Percentiles rank a stretch among this genome's conserved stretches.
These are phyloP conservation scores for Microcebus murinus DNA, from an alignment of 2,113 vertebrate species.

Conservation along the genomic window DNA sequence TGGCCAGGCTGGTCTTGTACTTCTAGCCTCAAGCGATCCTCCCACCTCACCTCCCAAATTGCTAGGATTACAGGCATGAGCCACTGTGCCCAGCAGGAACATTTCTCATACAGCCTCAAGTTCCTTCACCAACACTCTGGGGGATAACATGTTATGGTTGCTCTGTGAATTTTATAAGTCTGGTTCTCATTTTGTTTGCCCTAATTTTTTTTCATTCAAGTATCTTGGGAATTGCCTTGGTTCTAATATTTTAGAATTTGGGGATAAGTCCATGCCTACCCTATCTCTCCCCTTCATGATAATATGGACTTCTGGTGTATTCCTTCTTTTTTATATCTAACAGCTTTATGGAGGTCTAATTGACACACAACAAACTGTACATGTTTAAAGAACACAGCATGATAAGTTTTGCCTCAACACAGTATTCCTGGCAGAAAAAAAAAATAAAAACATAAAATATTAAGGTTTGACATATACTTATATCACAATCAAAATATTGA, in stretches of 20 bases:
- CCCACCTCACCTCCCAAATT: no score
- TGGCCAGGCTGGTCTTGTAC: no score
- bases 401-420: not conserved
- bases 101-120: not conserved
- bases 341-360: not conserved
- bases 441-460: no score
- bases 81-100: not conserved
- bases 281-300: not conserved
- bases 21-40: no score
- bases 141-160: not conserved
- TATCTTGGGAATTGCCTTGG: not conserved
- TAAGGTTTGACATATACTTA: conserved; percentile 5
- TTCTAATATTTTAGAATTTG: conserved; percentile 43
- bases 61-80: no score
- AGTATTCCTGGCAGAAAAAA: no score
- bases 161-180: conserved; percentile 31
- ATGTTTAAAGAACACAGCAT: conserved; percentile 30
- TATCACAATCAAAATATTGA: conserved; percentile 22
- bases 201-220: conserved; percentile 38
- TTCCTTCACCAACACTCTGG: not conserved
- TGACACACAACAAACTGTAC: not conserved
- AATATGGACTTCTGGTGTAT: conserved; percentile 3
- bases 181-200: conserved; percentile 33
- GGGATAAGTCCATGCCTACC: not conserved
- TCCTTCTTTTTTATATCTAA: not conserved